Percentiles rank a stretch among this genome's conserved stretches.
Evolutionary conservation across 2,797 vertebrate genomes (phyloP).

Genomic region (Borostomias antarcticus): DNA sequence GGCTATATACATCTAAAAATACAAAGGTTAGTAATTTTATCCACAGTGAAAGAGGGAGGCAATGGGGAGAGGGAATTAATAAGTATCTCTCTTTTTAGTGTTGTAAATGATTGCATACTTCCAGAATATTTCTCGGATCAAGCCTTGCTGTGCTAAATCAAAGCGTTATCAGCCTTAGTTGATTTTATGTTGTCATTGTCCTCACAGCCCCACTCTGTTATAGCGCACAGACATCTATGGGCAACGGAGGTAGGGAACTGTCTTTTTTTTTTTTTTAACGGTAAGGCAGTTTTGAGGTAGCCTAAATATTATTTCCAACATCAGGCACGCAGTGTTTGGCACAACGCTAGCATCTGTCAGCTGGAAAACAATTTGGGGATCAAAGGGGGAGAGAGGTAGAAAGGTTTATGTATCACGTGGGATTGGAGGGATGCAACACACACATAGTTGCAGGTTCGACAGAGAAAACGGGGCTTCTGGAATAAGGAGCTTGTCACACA

Average conservation of each 20-base stretch:
- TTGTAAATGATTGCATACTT: too few species aligned
- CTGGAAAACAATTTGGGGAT: conserved; percentile 61
- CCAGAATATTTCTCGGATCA: too few species aligned
- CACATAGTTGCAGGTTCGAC: conserved; percentile 16
- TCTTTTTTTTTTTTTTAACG: conserved; percentile 50
- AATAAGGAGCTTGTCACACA: conserved; percentile 3
- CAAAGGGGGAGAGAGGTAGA: conserved; percentile 49
- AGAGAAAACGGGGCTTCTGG: conserved; percentile 1
- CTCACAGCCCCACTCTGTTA: conserved; percentile 10
- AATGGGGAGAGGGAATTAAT: too few species aligned
- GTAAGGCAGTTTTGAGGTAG: conserved; percentile 43
- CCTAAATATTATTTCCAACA: conserved; percentile 70
- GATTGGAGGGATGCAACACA: conserved; percentile 31
- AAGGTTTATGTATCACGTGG: conserved; percentile 57
- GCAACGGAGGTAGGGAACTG: conserved; percentile 29
- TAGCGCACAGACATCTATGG: conserved; percentile 19
- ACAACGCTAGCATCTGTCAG: conserved; percentile 59
- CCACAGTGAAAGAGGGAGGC: too few species aligned
- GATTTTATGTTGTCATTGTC: neutral
- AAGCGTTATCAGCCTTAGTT: neutral
- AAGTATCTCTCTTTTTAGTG: too few species aligned
- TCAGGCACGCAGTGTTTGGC: conserved; percentile 57
- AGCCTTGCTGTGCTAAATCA: neutral
- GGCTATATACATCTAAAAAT: too few species aligned
- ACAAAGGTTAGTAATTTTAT: too few species aligned